Evolutionary conservation across 2,888 invertebrate genomes (phyloP).

Genomic region (Cryptosula pallasiana): DNA sequence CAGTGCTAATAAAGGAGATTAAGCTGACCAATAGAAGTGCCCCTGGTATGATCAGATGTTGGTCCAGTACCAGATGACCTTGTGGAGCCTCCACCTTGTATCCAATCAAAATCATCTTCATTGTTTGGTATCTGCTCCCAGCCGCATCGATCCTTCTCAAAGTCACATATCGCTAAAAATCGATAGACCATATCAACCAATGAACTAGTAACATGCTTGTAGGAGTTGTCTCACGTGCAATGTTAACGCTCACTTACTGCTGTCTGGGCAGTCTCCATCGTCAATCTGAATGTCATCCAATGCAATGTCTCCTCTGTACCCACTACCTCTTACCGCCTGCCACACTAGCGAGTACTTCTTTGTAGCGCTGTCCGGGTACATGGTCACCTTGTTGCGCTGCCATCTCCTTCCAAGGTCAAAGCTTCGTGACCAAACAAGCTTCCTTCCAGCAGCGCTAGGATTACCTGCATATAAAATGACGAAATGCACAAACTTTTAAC

Average conservation of each 20-base stretch:
- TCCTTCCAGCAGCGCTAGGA: not conserved
- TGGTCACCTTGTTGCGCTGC: conserved; percentile 34
- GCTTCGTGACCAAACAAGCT: conserved; percentile 18
- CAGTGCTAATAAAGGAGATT: not conserved
- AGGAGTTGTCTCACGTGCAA: no score
- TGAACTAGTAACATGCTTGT: no score
- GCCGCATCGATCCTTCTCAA: conserved; percentile 37
- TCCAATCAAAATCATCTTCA: conserved; percentile 37
- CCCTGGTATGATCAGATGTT: conserved; percentile 40
- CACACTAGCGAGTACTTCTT: conserved; percentile 1
- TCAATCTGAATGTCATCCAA: conserved; percentile 26
- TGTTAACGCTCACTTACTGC: not conserved
- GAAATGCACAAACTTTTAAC: no score
- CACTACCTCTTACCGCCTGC: conserved; percentile 17
- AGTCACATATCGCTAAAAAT: conserved; percentile 32
- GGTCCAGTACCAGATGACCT: conserved; percentile 34
- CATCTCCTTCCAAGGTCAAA: conserved; percentile 34
- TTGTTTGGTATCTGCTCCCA: conserved; percentile 34
- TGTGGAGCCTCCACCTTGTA: conserved; percentile 33
- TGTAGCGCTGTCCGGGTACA: conserved; percentile 24
- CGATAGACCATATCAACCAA: no score
- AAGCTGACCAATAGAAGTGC: conserved; percentile 33
- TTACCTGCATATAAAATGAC: not conserved
- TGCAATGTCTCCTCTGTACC: conserved; percentile 27
- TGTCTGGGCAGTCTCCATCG: conserved; percentile 13